Base-by-base conservation (phyloP, 2,797 vertebrate genomes). In the Tarsius wallacei region DNA sequence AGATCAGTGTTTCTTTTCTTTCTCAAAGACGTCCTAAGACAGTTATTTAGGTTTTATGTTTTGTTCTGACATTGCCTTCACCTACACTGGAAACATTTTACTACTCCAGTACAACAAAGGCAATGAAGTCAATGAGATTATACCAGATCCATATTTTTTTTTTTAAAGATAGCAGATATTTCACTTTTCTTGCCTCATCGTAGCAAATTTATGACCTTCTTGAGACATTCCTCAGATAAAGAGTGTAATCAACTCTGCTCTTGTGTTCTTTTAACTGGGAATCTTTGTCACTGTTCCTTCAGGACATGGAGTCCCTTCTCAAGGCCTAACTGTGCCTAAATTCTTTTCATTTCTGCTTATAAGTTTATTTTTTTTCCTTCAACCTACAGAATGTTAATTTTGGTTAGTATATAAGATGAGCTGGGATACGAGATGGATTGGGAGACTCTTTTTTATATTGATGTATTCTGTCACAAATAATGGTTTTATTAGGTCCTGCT, bases 241-340 rank as follows among this genome's bases (percentile, higher is more conserved):
- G 2, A 70, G 5, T 21, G 47, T 15, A n/a, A 22, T 53, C 22
- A 93, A 10, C 5, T 61, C 4, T 82, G 14, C 8, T 78, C 8
- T 63, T 55, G 31, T 11, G 70, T 36, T 64, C 9, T 6, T 26
- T 7, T 33, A 64, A 70, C 15, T 28, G 7, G 8, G 3, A 21
- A 3, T 10, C 2, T 22, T 42, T 74, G 12, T 42, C n/a, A 63
- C 1, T 22, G 5, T 78, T 49, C 2, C 42, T 28, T 3, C 10
- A 63, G 13, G 5, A 55, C 5, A 12, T 42, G 8, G 22, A 42
- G 9, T 3, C 14, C 22, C 2, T 78, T 19, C 14, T 21, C 2
- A 63, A 10, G 8, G 5, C 8, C 1, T 0, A 47, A 24, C 6
- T 31, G 0, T 82, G 0, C 87, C 9, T 82, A 16, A 71, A 73